Evolutionary conservation across 2,797 vertebrate genomes (phyloP).

Genomic region (Malacoctenus gilli): DNA sequence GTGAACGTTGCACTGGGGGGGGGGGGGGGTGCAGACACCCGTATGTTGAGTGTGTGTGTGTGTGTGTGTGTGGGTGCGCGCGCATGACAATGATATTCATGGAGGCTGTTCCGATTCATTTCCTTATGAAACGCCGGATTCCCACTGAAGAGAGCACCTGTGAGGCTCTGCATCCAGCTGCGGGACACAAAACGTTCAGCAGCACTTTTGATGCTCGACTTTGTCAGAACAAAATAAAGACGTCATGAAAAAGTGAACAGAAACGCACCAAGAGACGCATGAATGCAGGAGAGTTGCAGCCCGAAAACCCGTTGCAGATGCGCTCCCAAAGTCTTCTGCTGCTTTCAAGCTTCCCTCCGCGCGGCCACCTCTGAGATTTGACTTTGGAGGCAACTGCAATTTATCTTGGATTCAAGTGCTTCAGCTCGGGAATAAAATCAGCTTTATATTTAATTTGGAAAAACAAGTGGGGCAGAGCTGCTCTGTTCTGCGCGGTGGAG

Average conservation of each 20-base stretch:
- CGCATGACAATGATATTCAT: slow-evolving; percentile 62
- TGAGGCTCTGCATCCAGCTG: slow-evolving; percentile 30
- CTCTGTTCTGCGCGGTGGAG: slow-evolving; percentile 6
- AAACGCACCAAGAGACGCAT: too few species aligned
- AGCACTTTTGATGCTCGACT: slow-evolving; percentile 36
- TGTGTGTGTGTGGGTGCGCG: slow-evolving; percentile 23
- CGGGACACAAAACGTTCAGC: slow-evolving; percentile 24
- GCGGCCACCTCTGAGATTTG: slow-evolving; percentile 18
- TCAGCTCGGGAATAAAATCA: slow-evolving; percentile 10
- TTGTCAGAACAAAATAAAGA: too few species aligned
- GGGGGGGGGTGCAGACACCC: slow-evolving; percentile 35
- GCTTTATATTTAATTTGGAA: slow-evolving; percentile 18
- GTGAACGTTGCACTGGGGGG: slow-evolving; percentile 61
- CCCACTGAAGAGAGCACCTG: slow-evolving; percentile 55
- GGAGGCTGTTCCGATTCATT: slow-evolving; percentile 43
- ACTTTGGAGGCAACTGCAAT: slow-evolving; percentile 23
- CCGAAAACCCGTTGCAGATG: slow-evolving; percentile 11
- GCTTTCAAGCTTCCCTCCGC: slow-evolving; percentile 26
- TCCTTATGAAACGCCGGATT: slow-evolving; percentile 62
- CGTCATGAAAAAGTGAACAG: too few species aligned
- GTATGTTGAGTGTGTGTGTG: slow-evolving; percentile 21
- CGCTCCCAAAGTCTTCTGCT: slow-evolving; percentile 1
- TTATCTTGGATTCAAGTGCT: slow-evolving; percentile 18
- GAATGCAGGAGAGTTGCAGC: slow-evolving; percentile 6
- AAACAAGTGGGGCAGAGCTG: neutral